A percentile compares a stretch with the other conserved stretches of the same genome.
These are phyloP conservation scores for Mastigias papua DNA, from an alignment of 30 jellyfish, hydroid and myxozoan genomes.

Conservation along the genomic window DNA sequence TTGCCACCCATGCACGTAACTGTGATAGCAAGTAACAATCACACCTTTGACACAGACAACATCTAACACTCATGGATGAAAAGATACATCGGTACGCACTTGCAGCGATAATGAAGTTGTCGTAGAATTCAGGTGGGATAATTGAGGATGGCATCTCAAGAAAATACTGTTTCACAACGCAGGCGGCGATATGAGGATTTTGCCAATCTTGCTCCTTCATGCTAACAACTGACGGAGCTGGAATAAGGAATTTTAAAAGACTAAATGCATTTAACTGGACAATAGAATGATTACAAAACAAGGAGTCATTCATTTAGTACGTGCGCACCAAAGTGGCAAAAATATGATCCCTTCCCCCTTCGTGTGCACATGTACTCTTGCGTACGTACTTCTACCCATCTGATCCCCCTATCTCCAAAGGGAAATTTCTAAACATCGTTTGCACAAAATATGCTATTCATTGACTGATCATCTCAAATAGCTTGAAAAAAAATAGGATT, in stretches of 20 bases:
- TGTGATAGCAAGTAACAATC: not conserved
- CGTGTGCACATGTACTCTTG: no score
- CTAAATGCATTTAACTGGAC: not conserved
- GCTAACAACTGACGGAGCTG: slow-evolving; percentile 77
- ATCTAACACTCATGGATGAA: not conserved
- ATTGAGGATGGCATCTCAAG: slow-evolving; percentile 87
- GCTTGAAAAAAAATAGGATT: no score
- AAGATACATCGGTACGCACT: slow-evolving; percentile 49
- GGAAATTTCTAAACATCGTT: no score
- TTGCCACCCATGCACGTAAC: no score
- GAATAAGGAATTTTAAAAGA: not conserved
- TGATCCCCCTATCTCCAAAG: no score
- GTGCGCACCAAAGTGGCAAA: no score
- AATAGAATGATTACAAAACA: no score
- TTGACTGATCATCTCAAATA: no score
- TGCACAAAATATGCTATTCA: no score
- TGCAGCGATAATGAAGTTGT: slow-evolving; percentile 74
- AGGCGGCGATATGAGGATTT: slow-evolving; percentile 85
- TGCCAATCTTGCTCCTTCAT: slow-evolving; percentile 80
- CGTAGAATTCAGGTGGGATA: slow-evolving; percentile 70
- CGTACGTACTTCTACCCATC: no score
- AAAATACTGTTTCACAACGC: slow-evolving; percentile 70
- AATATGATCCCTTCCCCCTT: no score
- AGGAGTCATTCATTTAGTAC: no score
- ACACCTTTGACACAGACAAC: not conserved